Evolutionary conservation across 37 sponge, comb jelly and placozoan species (phyloP), one percentile per base, ranked within the genome.

Genomic region (Halichondria panicea): DNA sequence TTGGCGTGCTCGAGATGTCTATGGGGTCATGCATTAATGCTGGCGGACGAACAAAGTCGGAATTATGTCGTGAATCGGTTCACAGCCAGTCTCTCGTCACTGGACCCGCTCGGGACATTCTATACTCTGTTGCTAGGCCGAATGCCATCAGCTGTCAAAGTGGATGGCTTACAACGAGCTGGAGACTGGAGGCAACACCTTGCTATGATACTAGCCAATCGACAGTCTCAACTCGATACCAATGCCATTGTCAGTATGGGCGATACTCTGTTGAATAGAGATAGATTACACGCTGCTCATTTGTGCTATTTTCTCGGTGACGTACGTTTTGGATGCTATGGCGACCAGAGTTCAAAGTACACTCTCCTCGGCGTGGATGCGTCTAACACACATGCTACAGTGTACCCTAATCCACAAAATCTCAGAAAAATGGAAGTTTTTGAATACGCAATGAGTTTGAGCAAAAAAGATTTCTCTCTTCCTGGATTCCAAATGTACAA

Each of bases 11-110:
- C 54, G 43, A 77, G 70, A 32, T 40, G 41, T 52, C 71, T 92
- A 33, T 92, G 92, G 92, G 88, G 88, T 13, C 92, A 92, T 46
- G 92, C 88, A 13, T 74, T 92, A 41, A 83, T 92, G 84, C 53
- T 92, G 45, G 88, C 92, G 0, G 92, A 92, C 48, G 92, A 92
- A 42, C 92, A 92, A 72, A 84, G 81, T 34, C 72, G 87, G 37
- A 83, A 79, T 1, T 92, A 87, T 43, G 92, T 87, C 12, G 80
- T 87, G 43, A 87, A 92, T 68, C 61, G 92, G 42, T 92, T 92
- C 78, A 87, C 92, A 3, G 88, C 88, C 50, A 79, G 84, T 48
- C 80, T 92, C 22, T 55, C 74, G 65, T 73, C 80, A 61, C 70
- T 77, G 0, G 92, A 92, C 55, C 88, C 92, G 7, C 75, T 92